phyloP scores from a whole-genome alignment of 2,113 vertebrate genomes.

The Raja brachyura region DNA sequence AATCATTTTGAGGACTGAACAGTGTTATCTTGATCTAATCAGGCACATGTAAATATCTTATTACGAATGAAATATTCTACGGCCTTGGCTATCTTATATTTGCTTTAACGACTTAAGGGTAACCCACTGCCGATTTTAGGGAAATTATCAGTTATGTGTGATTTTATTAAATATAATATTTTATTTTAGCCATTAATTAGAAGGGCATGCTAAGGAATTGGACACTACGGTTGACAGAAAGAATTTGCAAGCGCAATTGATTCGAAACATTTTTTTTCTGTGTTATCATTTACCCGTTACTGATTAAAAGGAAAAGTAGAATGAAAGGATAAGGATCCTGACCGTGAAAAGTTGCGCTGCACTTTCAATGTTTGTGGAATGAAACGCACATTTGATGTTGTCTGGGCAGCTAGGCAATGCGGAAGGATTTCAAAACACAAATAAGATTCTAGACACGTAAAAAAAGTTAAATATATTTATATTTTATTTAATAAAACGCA shows the following conservation, averaged over 20 bases:
- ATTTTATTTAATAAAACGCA: constrained; percentile 4
- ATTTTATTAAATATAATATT: not conserved
- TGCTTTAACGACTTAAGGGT: not conserved
- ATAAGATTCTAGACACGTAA: constrained; percentile 1
- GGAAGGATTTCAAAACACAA: not conserved
- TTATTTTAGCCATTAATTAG: not conserved
- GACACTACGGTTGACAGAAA: not conserved
- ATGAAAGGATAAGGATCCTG: not conserved
- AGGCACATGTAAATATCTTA: not conserved
- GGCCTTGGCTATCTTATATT: not conserved
- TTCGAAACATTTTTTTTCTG: not conserved
- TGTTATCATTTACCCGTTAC: not conserved
- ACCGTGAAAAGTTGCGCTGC: not conserved
- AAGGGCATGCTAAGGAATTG: not conserved
- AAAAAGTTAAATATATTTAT: not conserved
- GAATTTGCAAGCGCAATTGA: not conserved
- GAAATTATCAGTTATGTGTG: not conserved
- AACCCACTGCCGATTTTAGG: not conserved
- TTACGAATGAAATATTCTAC: not conserved
- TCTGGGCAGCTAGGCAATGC: not conserved
- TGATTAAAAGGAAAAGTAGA: constrained; percentile 26
- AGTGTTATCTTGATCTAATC: not conserved
- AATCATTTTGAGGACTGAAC: not conserved
- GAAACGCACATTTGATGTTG: not conserved
- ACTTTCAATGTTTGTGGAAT: constrained; percentile 15